Base-by-base conservation (phyloP, 2,888 invertebrate genomes). In the Chesias legatella region DNA sequence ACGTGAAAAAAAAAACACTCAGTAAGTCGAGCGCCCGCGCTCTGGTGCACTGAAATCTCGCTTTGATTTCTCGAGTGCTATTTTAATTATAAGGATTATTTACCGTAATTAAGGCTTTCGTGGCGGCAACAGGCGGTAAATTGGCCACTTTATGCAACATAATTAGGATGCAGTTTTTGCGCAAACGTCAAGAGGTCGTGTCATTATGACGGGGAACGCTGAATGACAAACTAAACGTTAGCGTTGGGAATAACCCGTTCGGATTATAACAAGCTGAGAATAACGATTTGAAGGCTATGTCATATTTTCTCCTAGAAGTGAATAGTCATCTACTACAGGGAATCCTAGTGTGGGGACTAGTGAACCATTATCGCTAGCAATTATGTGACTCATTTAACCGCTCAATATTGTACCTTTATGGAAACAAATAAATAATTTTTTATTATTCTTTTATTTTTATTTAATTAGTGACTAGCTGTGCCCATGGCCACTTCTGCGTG, bases 31-130 rank as follows among this genome's bases (percentile, higher is more conserved):
- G 82, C 73, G 73, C 77, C 72, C 67, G 75, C 75, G 82, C 81
- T 54, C 66, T 75, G 64, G 63, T 65, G 60, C 60, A 54, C 67
- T 62, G 57, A 60, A 73, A 69, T 66, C 72, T 69, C 64, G 69
- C 84, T 85, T 86, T 86, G 83, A 85, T 67, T 71, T 61, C 60
- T 64, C 60, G 67, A 84, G 84, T 79, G 81, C 83, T 84, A 82
- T 86, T 84, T 84, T 85, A 86, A 86, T 88, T 84, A 83, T 85
- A 75, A 84, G 84, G 84, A 83, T 85, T 84, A 85, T 84, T 83
- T 78, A 80, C 80, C 80, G 76, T 85, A 86, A 85, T 85, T 84
- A 85, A 78, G 54, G 73, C 61, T 60, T 74, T 81, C 62, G 64
- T 67, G 63, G 51, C 59, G 58, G 66, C 75, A 75, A 64, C 71